Conservation (phyloP, 2,113 vertebrate genomes). For the Nesospiza acunhae region DNA sequence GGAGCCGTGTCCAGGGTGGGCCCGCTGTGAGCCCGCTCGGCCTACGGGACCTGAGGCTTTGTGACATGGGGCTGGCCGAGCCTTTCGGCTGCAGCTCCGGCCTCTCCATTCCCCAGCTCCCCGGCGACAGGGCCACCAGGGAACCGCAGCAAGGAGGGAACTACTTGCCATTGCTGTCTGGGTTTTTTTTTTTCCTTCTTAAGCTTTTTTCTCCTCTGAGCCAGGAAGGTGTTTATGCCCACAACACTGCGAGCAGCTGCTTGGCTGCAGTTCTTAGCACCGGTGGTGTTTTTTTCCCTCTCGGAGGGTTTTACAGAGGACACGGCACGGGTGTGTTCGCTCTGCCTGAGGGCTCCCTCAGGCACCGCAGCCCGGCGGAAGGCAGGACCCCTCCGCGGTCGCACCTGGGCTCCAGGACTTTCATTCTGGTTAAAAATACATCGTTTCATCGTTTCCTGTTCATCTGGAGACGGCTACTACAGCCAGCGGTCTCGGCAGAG, state of each 20-base stretch:
- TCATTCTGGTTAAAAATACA: neutral
- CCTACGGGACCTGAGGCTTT: fast-evolving
- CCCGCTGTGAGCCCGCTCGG: fast-evolving
- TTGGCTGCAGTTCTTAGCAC: neutral
- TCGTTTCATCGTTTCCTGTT: fast-evolving
- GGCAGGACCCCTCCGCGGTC: neutral
- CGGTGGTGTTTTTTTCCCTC: neutral
- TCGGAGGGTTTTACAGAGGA: neutral
- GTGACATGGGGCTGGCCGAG: neutral
- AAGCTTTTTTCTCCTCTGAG: neutral
- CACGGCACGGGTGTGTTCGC: neutral
- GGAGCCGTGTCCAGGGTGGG: neutral
- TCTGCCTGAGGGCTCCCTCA: neutral
- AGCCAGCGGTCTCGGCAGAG: neutral
- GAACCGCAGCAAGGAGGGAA: neutral
- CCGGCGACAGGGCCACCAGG: fast-evolving
- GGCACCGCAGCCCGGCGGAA: fast-evolving
- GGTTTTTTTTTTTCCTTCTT: neutral
- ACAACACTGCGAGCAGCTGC: neutral
- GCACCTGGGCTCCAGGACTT: neutral
- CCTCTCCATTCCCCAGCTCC: neutral
- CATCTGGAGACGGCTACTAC: fast-evolving
- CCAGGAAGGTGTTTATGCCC: neutral
- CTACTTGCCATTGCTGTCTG: neutral
- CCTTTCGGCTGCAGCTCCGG: neutral